phyloP scores from a whole-genome alignment of 2,888 invertebrate genomes.

The Macrosoma leucophasiata region DNA sequence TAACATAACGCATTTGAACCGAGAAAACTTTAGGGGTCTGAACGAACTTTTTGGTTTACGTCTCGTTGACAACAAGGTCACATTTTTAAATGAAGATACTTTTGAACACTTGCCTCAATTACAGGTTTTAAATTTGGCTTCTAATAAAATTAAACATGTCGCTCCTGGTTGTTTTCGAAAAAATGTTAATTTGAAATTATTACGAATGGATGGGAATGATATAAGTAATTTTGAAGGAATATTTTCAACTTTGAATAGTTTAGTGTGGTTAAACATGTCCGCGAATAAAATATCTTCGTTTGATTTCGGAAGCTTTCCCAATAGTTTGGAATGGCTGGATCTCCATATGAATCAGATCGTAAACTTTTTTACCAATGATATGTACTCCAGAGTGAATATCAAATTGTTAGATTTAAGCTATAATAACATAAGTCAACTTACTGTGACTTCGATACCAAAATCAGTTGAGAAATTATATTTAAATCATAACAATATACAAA shows the following conservation, averaged over 20 bases:
- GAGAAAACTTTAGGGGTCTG: constrained; percentile 83
- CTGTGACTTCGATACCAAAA: constrained; percentile 81
- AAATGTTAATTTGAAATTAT: constrained; percentile 81
- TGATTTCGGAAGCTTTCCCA: constrained; percentile 85
- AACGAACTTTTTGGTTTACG: constrained; percentile 84
- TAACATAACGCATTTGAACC: constrained; percentile 81
- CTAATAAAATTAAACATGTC: constrained; percentile 84
- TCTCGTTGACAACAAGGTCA: constrained; percentile 86
- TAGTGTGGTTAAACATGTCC: constrained; percentile 88
- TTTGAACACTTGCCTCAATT: constrained; percentile 84
- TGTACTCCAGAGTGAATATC: constrained; percentile 74
- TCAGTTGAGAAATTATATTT: constrained; percentile 83
- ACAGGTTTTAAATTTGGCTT: constrained; percentile 86
- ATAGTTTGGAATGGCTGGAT: constrained; percentile 85
- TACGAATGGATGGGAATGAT: constrained; percentile 87
- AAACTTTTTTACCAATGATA: constrained; percentile 74
- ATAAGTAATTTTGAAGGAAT: constrained; percentile 82
- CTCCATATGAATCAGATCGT: constrained; percentile 84
- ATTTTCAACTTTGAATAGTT: constrained; percentile 80
- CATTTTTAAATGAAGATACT: constrained; percentile 82
- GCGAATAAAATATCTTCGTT: constrained; percentile 84
- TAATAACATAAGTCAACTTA: constrained; percentile 81
- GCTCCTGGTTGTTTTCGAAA: constrained; percentile 84
- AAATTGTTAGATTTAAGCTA: constrained; percentile 84
- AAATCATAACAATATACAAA: constrained; percentile 83